Base-by-base conservation (phyloP, 2,888 invertebrate species). In the Abrostola triplasia region DNA sequence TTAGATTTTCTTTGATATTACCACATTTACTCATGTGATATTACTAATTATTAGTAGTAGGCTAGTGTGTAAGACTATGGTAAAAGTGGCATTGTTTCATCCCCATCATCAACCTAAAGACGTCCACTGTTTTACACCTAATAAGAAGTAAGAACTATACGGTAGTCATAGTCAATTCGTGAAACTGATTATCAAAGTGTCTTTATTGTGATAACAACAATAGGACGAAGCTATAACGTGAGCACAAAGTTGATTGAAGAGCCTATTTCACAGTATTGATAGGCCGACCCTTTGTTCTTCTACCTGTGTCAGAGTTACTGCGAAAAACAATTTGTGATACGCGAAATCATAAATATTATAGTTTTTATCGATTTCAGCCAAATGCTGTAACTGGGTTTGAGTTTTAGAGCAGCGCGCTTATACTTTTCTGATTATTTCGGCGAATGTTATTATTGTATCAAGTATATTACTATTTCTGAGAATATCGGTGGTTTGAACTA, bases 131-230 rank as follows among this genome's bases (percentile, higher is more conserved):
- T 24, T 24, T 24, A 2, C 1, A 24, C 1, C 24, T 24, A 24
- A 24, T 24, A 24, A 24, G 24, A 24, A 24, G 24, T 24, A 24
- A 24, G 24, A 24, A 2, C 4, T 24, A 24, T 24, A 24, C 1
- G 24, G 24, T 24, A 24, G 1, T 24, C 24, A 24, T 24, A 71
- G 7, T 50, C 47, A 62, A 65, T 67, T 65, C 40, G 64, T 62
- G 70, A 47, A 61, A 62, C 41, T 53, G 56, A 70, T 67, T 61
- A 70, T 36, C 49, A 62, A 65, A 76, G 64, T 64, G 54, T 69
- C 60, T 68, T 62, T 67, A 70, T 76, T 65, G 64, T 64, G 57
- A 70, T 61, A 77, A 73, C 70, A 77, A 73, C 70, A 77, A 77
- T 58, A 65, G 68, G 49, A 48, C 47, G 48, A 24, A 47, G 49